Evolutionary conservation across 2,888 invertebrate genomes (phyloP), one percentile per base, ranked within the genome.

Genomic region (Actias luna): DNA sequence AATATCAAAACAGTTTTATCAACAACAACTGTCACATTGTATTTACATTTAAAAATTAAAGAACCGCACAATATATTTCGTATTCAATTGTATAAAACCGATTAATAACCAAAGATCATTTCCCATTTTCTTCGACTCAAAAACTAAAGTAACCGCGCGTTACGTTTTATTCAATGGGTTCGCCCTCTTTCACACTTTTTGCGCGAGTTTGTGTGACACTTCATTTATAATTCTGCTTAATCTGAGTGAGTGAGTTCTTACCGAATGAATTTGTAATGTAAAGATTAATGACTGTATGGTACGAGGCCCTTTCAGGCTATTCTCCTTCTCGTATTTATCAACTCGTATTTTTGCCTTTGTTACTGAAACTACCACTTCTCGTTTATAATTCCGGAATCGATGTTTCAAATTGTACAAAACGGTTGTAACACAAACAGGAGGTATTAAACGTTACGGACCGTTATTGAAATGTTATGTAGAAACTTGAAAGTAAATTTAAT

Each of bases 221-320:
- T 89, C 91, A 92, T 92, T 91, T 91, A 91, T 91, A 90, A 90
- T 90, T 89, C 88, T 79, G 85, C 88, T 87, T 90, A 92, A 89
- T 88, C 87, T 89, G 78, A 88, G 86, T 85, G 88, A 89, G 88
- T 88, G 89, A 91, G 89, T 88, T 89, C 88, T 87, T 90, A 87
- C 89, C 81, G 85, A 88, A 88, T 89, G 90, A 92, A 92, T 89
- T 88, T 89, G 87, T 92, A 87, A 91, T 90, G 89, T 87, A 81
- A 88, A 89, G 90, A 91, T 92, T 90, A 89, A 92, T 89, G 88
- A 84, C 55, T 85, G 82, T 80, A 82, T 78, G 77, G 77, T 77
- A 78, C 73, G 76, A 78, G 59, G 80, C 80, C 78, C 82, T 81
- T 82, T 84, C 79, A 83, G 84, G 83, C 78, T 77, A 68, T 75